Evolutionary conservation across 2,113 vertebrate genomes (phyloP).

Genomic region (Urocolius indicus): DNA sequence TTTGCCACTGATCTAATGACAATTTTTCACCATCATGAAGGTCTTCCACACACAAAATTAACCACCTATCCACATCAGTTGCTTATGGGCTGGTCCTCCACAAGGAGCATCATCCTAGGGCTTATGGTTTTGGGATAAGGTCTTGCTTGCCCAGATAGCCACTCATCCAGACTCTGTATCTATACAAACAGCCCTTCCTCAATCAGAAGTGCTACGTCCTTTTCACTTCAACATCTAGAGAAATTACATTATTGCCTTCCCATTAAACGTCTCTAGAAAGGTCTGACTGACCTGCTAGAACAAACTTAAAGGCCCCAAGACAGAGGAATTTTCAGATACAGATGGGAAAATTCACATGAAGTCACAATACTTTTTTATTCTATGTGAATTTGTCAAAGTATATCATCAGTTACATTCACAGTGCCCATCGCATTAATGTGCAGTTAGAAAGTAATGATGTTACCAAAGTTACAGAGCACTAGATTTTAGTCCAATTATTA

Average conservation of each 20-base stretch:
- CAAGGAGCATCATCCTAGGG: background rate
- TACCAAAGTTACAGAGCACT: background rate
- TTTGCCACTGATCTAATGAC: background rate
- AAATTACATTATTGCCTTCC: background rate
- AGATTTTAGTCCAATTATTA: background rate
- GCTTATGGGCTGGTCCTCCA: background rate
- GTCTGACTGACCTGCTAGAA: background rate
- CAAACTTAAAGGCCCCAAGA: background rate
- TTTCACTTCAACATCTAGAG: background rate
- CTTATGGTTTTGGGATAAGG: background rate
- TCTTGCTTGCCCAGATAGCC: background rate
- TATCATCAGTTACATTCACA: background rate
- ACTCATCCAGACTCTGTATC: background rate
- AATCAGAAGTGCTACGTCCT: background rate
- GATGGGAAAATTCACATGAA: background rate
- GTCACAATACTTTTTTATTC: background rate
- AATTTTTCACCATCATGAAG: background rate
- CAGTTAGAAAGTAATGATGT: background rate
- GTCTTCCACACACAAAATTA: background rate
- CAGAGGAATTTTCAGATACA: background rate
- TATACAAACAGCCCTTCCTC: background rate
- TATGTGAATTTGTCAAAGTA: background rate
- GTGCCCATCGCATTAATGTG: background rate
- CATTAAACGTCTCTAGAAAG: background rate
- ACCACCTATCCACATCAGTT: background rate